phyloP scores from a whole-genome alignment of 2,113 vertebrate species.

The Cricetomys ansorgei region DNA sequence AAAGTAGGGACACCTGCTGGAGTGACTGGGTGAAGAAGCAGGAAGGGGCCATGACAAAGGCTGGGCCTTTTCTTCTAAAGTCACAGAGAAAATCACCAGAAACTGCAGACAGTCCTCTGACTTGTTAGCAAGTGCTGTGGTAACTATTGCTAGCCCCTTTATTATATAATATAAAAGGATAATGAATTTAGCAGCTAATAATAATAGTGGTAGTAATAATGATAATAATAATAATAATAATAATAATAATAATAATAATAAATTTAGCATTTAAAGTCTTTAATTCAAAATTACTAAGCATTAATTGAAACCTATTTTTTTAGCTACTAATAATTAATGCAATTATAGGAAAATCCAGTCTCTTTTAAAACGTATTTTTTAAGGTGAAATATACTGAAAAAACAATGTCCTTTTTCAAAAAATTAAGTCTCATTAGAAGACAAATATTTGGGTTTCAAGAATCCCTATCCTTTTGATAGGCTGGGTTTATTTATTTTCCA shows the following conservation, averaged over 20 bases:
- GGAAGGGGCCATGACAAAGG: slow-evolving; percentile 71
- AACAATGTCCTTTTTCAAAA: slow-evolving; percentile 14
- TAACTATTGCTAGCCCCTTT: slow-evolving; percentile 46
- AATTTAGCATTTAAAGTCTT: slow-evolving; percentile 73
- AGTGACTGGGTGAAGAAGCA: slow-evolving; percentile 74
- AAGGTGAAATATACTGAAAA: slow-evolving; percentile 49
- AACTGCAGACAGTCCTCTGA: slow-evolving; percentile 19
- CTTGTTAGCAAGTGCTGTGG: slow-evolving; percentile 13
- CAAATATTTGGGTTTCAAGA: slow-evolving; percentile 66
- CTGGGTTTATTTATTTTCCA: slow-evolving; percentile 79
- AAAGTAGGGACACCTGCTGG: slow-evolving; percentile 80
- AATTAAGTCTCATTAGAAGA: slow-evolving; percentile 51
- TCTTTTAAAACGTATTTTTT: slow-evolving; percentile 38
- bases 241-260: neutral
- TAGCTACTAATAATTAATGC: slow-evolving; percentile 67
- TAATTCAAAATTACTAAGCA: slow-evolving; percentile 79
- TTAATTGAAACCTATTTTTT: slow-evolving; percentile 78
- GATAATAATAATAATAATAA: too few relatives aligned
- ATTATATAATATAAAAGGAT: slow-evolving; percentile 56
- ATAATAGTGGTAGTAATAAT: too few relatives aligned
- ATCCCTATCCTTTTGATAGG: slow-evolving; percentile 62
- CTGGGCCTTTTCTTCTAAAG: slow-evolving; percentile 61
- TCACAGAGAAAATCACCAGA: slow-evolving; percentile 45
- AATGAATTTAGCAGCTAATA: too few relatives aligned
- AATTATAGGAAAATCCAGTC: slow-evolving; percentile 54